Evolutionary conservation across 2,113 vertebrate species (phyloP).

Genomic region (Alectura lathami): DNA sequence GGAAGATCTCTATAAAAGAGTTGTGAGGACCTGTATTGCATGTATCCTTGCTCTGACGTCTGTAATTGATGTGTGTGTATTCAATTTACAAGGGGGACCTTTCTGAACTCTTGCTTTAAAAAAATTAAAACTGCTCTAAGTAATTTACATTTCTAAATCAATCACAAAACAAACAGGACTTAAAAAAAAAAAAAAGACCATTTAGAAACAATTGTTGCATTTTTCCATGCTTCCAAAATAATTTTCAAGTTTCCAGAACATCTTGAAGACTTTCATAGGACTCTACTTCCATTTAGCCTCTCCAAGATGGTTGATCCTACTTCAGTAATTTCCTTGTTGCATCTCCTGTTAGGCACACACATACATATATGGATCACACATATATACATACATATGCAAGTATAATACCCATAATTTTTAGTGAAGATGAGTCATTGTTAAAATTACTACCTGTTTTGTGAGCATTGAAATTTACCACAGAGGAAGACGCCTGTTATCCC

Average conservation of each 20-base stretch:
- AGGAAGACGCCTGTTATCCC: background rate
- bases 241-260: background rate
- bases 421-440: background rate
- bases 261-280: background rate
- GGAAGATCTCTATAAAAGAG: background rate
- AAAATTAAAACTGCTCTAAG: background rate
- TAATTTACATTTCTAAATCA: background rate
- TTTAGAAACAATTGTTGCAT: background rate
- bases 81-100: background rate
- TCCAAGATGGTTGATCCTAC: background rate
- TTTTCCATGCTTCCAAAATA: background rate
- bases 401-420: background rate
- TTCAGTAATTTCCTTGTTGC: background rate
- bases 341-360: background rate
- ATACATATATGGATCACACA: background rate
- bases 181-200: background rate
- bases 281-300: background rate
- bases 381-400: fast-evolving
- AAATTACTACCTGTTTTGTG: background rate
- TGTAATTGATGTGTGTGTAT: fast-evolving
- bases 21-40: background rate
- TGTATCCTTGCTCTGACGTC: background rate
- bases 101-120: background rate
- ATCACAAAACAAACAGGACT: background rate
- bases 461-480: background rate